A percentile compares a stretch with the other conserved stretches of the same genome.
These are phyloP conservation scores for Drosophila ohnishii DNA, from an alignment of 1,140 invertebrate genomes.

Conservation along the genomic window DNA sequence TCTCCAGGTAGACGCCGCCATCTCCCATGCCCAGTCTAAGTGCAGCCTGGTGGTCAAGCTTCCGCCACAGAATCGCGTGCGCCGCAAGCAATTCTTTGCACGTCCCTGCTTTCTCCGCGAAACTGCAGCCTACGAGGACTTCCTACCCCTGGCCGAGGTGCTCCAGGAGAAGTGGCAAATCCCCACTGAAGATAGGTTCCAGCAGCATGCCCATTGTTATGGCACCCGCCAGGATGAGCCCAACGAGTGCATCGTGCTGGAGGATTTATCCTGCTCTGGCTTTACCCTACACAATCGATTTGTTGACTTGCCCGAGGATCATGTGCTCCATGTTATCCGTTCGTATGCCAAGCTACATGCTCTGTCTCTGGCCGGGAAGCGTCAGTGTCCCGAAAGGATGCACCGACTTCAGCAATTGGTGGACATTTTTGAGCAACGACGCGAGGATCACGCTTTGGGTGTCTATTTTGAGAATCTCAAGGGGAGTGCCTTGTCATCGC, in stretches of 20 bases:
- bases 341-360: conserved; percentile 85
- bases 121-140: conserved; percentile 72
- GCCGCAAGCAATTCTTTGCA: conserved; percentile 75
- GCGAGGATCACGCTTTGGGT: conserved; percentile 45
- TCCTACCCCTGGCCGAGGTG: conserved; percentile 75
- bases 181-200: conserved; percentile 61
- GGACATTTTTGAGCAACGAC: conserved; percentile 73
- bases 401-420: conserved; percentile 60
- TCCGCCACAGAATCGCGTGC: conserved; percentile 59
- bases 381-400: conserved; percentile 57
- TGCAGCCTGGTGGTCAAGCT: conserved; percentile 68
- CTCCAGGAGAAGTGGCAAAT: conserved; percentile 70
- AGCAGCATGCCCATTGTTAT: conserved; percentile 82
- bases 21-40: not conserved
- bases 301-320: conserved; percentile 81
- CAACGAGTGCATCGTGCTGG: conserved; percentile 84
- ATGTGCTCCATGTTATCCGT: conserved; percentile 83
- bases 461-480: conserved; percentile 67
- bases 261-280: conserved; percentile 84
- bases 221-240: conserved; percentile 68
- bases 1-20: conserved; percentile 23
- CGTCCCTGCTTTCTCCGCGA: conserved; percentile 76
- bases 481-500: conserved; percentile 45
- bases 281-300: conserved; percentile 84
- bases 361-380: conserved; percentile 83